Evolutionary conservation across 2,888 invertebrate genomes (phyloP).

Genomic region (Cyclophora albipunctata): DNA sequence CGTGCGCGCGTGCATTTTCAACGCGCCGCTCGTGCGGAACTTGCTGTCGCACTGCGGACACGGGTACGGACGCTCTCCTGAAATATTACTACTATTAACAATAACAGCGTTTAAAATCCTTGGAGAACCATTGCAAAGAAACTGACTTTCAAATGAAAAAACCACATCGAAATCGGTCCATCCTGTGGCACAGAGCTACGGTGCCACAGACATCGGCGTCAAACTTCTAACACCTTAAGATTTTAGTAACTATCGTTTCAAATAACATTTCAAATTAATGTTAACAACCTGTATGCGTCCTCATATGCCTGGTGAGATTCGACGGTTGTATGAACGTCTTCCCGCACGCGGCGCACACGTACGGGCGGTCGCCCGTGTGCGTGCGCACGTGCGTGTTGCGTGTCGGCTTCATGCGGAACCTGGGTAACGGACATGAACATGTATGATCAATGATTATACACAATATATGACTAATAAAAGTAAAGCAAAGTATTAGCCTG

Average conservation of each 20-base stretch:
- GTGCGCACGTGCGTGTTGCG: constrained; percentile 76
- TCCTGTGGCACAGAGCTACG: too few relatives aligned
- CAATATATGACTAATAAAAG: too few relatives aligned
- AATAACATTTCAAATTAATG: not conserved
- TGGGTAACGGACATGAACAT: constrained; percentile 18
- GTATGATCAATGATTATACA: too few relatives aligned
- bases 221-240: not conserved
- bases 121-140: not conserved
- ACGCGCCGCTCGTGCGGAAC: constrained; percentile 64
- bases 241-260: not conserved
- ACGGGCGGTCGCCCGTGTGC: constrained; percentile 76
- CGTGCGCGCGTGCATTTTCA: constrained; percentile 61
- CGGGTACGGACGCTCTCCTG: constrained; percentile 32
- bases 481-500: too few relatives aligned
- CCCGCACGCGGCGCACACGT: constrained; percentile 68
- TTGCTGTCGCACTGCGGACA: constrained; percentile 40
- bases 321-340: constrained; percentile 40
- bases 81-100: not conserved
- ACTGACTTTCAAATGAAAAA: too few relatives aligned
- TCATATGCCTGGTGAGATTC: not conserved
- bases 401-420: constrained; percentile 77
- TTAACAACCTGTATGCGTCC: constrained; percentile 8
- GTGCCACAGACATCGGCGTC: too few relatives aligned
- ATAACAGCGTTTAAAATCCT: not conserved
- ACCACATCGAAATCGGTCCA: not conserved